Conservation (phyloP, 1,140 invertebrate species). For the Intoshia linei region DNA sequence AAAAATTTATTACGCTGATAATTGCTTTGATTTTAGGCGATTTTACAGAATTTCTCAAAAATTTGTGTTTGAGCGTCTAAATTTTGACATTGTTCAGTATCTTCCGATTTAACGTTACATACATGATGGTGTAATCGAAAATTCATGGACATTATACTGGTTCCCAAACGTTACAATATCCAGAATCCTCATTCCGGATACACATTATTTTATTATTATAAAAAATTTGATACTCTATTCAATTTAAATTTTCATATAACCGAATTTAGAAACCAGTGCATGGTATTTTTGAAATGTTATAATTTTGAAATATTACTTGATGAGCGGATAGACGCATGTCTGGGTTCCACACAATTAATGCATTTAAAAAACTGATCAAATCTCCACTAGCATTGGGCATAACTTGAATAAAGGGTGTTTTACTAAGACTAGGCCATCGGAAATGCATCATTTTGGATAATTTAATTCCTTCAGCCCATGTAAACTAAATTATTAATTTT, state of each 20-base stretch:
- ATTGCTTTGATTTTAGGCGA: no score
- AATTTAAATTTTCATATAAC: neutral
- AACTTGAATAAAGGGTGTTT: slow-evolving; percentile 31
- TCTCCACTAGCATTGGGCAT: slow-evolving; percentile 49
- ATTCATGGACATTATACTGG: neutral
- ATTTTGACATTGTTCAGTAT: no score
- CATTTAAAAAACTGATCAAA: slow-evolving; percentile 45
- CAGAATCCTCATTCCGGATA: neutral
- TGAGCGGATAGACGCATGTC: slow-evolving; percentile 49
- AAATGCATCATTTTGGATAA: slow-evolving; percentile 73
- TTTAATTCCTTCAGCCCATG: slow-evolving; percentile 75
- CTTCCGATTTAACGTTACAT: no score
- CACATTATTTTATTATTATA: neutral
- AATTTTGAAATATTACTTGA: slow-evolving; percentile 9
- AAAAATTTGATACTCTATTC: neutral
- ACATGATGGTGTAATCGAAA: neutral
- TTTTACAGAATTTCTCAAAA: no score
- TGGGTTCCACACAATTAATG: slow-evolving; percentile 64
- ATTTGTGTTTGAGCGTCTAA: no score
- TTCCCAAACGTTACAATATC: neutral
- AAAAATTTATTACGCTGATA: no score
- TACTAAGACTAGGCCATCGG: slow-evolving; percentile 43
- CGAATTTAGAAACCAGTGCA: neutral
- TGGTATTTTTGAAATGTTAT: neutral
- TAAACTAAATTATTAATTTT: slow-evolving; percentile 27